phyloP scores from a whole-genome alignment of 2,797 vertebrate genomes.

The Brachyalestes nurse region DNA sequence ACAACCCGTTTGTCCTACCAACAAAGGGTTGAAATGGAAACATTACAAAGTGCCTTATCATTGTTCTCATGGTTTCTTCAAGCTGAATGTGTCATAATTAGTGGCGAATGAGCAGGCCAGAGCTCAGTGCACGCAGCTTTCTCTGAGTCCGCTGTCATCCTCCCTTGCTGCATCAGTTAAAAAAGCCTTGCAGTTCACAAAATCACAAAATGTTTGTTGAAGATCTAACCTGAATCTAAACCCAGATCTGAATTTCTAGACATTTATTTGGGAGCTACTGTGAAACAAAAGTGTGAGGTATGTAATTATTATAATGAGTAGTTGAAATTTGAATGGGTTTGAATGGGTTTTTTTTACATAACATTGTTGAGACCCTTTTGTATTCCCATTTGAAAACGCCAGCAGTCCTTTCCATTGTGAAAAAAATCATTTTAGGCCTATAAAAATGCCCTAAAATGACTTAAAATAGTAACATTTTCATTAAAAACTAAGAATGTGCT shows the following conservation, averaged over 20 bases:
- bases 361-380: too few relatives aligned
- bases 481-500: too few relatives aligned
- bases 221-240: background rate
- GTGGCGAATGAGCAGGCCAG: slow-evolving; percentile 79
- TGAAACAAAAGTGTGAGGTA: too few relatives aligned
- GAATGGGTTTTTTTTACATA: too few relatives aligned
- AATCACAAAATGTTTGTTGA: background rate
- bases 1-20: slow-evolving; percentile 87
- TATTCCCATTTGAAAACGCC: too few relatives aligned
- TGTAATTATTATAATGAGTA: too few relatives aligned
- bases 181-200: background rate
- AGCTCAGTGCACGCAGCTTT: slow-evolving; percentile 75
- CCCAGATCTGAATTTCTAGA: background rate
- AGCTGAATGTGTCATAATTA: slow-evolving; percentile 82
- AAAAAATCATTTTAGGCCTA: too few relatives aligned
- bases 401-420: too few relatives aligned
- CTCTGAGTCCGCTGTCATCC: slow-evolving; percentile 60
- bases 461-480: too few relatives aligned
- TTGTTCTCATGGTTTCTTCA: slow-evolving; percentile 81
- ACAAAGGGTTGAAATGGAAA: slow-evolving; percentile 77
- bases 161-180: background rate
- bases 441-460: too few relatives aligned
- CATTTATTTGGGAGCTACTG: background rate
- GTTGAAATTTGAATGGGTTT: background rate
- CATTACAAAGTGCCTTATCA: slow-evolving; percentile 93